Conservation (phyloP, 2,888 invertebrate species). For the Melanophora roralis region DNA sequence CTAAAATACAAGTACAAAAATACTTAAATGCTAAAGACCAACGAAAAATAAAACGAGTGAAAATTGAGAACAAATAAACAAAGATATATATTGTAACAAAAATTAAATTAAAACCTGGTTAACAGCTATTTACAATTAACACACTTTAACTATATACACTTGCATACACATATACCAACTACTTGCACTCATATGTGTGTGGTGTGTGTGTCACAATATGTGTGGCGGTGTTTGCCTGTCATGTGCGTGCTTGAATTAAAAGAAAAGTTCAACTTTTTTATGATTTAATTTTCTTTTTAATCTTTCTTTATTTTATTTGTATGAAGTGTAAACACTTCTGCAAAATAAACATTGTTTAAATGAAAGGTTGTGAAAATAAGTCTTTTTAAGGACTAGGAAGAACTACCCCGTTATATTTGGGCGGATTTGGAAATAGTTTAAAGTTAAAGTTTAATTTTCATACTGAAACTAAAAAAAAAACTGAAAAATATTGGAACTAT, state of each 20-base stretch:
- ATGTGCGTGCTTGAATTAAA: neutral
- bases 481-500: too few relatives aligned
- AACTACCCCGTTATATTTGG: neutral
- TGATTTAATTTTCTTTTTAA: neutral
- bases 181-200: neutral
- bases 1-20: slow-evolving; percentile 66
- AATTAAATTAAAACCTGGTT: slow-evolving; percentile 35
- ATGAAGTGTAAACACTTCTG: neutral
- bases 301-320: neutral
- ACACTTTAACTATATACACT: slow-evolving; percentile 58
- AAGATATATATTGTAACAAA: neutral
- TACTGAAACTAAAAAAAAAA: too few relatives aligned
- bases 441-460: too few relatives aligned
- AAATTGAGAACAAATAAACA: neutral
- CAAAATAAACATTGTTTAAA: neutral
- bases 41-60: slow-evolving; percentile 5
- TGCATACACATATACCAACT: neutral
- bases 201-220: neutral
- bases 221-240: neutral
- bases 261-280: neutral
- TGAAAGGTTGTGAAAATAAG: neutral
- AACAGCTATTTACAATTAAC: slow-evolving; percentile 60
- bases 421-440: too few relatives aligned
- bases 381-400: neutral
- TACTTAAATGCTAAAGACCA: slow-evolving; percentile 63